A percentile compares a stretch with the other conserved stretches of the same genome.
Conservation (phyloP, 1,140 invertebrate genomes). For the Zophobas morio region DNA sequence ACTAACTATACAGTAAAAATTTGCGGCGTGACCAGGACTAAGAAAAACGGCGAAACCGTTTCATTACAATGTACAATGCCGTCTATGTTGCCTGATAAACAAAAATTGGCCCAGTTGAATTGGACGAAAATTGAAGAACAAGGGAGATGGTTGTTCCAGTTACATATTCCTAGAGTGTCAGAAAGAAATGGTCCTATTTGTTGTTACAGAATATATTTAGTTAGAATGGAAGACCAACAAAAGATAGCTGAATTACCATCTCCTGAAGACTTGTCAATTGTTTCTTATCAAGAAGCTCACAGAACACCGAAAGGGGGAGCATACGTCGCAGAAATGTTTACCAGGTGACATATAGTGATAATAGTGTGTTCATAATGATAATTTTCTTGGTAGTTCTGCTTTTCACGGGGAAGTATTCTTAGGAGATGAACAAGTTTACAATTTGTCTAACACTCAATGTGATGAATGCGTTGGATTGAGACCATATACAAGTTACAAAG, state of each 20-base stretch:
- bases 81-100: slow-evolving; percentile 77
- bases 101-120: slow-evolving; percentile 74
- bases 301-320: slow-evolving; percentile 75
- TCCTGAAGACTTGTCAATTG: slow-evolving; percentile 77
- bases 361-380: background rate
- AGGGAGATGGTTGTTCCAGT: slow-evolving; percentile 79
- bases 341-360: slow-evolving; percentile 69
- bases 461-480: slow-evolving; percentile 70
- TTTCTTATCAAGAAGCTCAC: slow-evolving; percentile 83
- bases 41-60: slow-evolving; percentile 77
- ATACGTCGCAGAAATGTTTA: slow-evolving; percentile 87
- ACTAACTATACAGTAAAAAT: slow-evolving; percentile 85
- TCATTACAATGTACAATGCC: slow-evolving; percentile 77
- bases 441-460: slow-evolving; percentile 68
- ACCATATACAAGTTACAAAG: slow-evolving; percentile 66
- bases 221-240: slow-evolving; percentile 77
- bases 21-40: slow-evolving; percentile 79
- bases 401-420: slow-evolving; percentile 76
- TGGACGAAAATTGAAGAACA: slow-evolving; percentile 82
- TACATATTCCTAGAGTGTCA: slow-evolving; percentile 81
- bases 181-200: slow-evolving; percentile 91
- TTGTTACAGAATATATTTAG: slow-evolving; percentile 86
- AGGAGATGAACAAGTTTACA: slow-evolving; percentile 74
- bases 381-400: slow-evolving; percentile 66
- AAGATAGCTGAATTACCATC: slow-evolving; percentile 76